Conservation (phyloP, 2,113 vertebrate species). For the Gavialis gangeticus region DNA sequence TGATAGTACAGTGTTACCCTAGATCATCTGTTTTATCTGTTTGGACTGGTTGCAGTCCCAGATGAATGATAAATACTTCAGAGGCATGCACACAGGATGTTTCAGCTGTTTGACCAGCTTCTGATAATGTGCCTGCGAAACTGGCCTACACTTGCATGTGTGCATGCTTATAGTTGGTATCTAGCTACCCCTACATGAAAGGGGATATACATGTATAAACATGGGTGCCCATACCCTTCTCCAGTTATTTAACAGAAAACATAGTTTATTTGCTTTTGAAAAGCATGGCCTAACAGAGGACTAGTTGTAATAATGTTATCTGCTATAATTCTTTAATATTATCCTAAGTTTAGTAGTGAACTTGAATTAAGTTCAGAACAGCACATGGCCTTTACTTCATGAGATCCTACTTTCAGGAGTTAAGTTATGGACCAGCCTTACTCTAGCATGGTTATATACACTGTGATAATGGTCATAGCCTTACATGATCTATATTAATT, state of each 20-base stretch:
- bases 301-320: not conserved
- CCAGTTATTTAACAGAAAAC: not conserved
- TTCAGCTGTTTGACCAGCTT: not conserved
- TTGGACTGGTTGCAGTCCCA: not conserved
- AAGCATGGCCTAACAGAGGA: accelerated
- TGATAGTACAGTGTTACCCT: accelerated
- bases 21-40: not conserved
- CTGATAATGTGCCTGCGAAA: not conserved
- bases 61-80: not conserved
- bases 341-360: not conserved
- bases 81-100: not conserved
- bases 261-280: not conserved
- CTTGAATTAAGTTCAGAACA: not conserved
- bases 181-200: not conserved
- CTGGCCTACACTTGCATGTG: not conserved
- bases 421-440: not conserved
- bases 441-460: not conserved
- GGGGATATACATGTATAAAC: accelerated
- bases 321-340: not conserved
- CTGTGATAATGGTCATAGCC: not conserved
- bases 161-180: not conserved
- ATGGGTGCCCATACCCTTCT: not conserved
- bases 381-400: not conserved
- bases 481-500: not conserved
- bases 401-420: too few relatives aligned